These are phyloP conservation scores for Xestia xanthographa DNA, from an alignment of 2,888 invertebrate species.

Conservation along the genomic window DNA sequence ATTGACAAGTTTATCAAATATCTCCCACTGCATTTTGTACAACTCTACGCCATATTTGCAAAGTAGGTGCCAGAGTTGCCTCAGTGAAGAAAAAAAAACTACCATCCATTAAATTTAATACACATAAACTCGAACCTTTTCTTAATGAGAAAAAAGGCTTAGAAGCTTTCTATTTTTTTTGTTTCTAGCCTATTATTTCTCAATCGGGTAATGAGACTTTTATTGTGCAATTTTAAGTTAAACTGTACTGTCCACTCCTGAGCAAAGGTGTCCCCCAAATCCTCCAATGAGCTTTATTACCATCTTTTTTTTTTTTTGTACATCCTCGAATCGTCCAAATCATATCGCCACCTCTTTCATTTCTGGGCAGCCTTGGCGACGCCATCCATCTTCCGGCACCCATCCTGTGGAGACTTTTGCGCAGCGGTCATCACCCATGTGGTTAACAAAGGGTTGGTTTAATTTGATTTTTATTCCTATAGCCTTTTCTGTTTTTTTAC, in stretches of 20 bases:
- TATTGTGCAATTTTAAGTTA: neutral
- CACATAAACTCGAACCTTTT: neutral
- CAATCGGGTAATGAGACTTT: neutral
- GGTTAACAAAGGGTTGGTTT: neutral
- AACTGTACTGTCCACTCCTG: neutral
- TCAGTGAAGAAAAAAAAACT: constrained; percentile 50
- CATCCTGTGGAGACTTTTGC: neutral
- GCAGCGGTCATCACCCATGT: neutral
- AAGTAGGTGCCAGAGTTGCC: constrained; percentile 75
- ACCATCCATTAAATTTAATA: constrained; percentile 27
- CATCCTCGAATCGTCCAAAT: neutral
- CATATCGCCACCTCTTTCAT: neutral
- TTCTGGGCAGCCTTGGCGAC: neutral
- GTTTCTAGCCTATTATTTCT: neutral
- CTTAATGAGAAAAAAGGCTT: neutral
- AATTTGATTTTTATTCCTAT: neutral
- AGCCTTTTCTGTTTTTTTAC: neutral
- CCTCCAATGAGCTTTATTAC: neutral
- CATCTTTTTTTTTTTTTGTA: no score
- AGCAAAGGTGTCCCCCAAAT: neutral
- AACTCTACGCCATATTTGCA: constrained; percentile 88
- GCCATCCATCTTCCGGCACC: neutral
- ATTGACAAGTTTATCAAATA: constrained; percentile 85
- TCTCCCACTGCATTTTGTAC: constrained; percentile 86
- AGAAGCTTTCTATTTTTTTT: neutral